Conservation (phyloP, 2,113 vertebrate species). For the Xenopus laevis region DNA sequence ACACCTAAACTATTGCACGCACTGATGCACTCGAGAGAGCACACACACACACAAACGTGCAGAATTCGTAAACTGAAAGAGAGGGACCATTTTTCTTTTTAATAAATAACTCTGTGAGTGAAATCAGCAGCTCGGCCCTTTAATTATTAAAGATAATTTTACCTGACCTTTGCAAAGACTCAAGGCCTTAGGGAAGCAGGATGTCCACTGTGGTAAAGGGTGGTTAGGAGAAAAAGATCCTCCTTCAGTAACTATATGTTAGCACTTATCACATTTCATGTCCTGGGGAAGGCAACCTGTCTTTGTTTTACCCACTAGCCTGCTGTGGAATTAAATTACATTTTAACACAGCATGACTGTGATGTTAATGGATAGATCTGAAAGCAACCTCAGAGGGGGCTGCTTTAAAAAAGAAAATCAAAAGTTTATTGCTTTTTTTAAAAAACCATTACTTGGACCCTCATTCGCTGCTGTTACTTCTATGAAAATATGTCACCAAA, state of each 20-base stretch:
- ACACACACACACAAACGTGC: background rate
- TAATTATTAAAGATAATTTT: constrained; percentile 44
- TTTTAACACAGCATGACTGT: constrained; percentile 43
- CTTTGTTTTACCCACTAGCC: constrained; percentile 37
- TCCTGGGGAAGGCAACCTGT: constrained; percentile 31
- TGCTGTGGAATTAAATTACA: constrained; percentile 45
- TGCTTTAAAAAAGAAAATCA: constrained; percentile 30
- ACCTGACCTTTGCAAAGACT: constrained; percentile 31
- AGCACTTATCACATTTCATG: constrained; percentile 37
- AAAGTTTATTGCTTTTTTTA: constrained; percentile 17
- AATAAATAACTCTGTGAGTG: background rate
- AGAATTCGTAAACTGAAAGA: background rate
- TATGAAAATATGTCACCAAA: too few species aligned
- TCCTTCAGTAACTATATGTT: constrained; percentile 34
- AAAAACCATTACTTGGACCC: background rate
- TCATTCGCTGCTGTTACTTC: too few species aligned
- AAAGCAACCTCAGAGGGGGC: constrained; percentile 13
- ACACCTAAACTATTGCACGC: background rate
- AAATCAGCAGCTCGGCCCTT: constrained; percentile 18
- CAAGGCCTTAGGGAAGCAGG: constrained; percentile 14
- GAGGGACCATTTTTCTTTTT: background rate
- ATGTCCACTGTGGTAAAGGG: constrained; percentile 15
- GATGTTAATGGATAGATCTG: constrained; percentile 43
- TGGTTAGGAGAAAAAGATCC: constrained; percentile 10
- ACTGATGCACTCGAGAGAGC: too few species aligned